A percentile compares a stretch with the other conserved stretches of the same genome.
Conservation (phyloP, 2,797 vertebrate species). For the Rhinogobio ventralis region DNA sequence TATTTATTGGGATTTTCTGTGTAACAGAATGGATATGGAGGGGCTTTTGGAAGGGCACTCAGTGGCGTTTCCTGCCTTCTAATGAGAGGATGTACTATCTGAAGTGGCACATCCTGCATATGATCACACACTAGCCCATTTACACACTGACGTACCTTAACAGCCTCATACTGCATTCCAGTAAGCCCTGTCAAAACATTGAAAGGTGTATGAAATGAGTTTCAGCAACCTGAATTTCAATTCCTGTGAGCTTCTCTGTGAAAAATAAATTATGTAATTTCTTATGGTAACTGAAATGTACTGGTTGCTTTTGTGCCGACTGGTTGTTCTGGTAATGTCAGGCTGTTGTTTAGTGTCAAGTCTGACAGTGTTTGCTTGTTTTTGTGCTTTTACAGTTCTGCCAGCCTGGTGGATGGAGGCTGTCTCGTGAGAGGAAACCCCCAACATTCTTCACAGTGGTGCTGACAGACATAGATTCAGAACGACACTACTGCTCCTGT, state of each 20-base stretch:
- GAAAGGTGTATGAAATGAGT: background rate
- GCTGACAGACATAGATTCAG: slow-evolving; percentile 96
- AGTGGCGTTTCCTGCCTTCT: slow-evolving; percentile 64
- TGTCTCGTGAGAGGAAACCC: slow-evolving; percentile 89
- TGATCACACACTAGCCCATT: slow-evolving; percentile 37
- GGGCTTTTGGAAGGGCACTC: slow-evolving; percentile 48
- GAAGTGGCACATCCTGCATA: slow-evolving; percentile 72
- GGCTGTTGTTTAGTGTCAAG: background rate
- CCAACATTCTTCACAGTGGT: slow-evolving; percentile 97
- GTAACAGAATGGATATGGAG: background rate
- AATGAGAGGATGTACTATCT: slow-evolving; percentile 64
- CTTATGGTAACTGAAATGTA: background rate
- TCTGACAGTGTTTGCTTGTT: slow-evolving; percentile 34
- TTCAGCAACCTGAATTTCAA: slow-evolving; percentile 6
- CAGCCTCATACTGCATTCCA: slow-evolving; percentile 38
- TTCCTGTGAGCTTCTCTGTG: background rate
- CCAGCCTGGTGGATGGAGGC: slow-evolving; percentile 95
- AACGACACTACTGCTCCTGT: slow-evolving; percentile 97
- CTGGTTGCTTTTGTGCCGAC: background rate
- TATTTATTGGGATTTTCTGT: background rate
- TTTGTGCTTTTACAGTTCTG: slow-evolving; percentile 85
- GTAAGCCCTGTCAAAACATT: slow-evolving; percentile 36
- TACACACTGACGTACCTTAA: slow-evolving; percentile 38
- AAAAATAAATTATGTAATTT: slow-evolving; percentile 7
- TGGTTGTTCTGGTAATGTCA: slow-evolving; percentile 1